Base-by-base conservation (phyloP, 2,797 vertebrate species). In the Oreortyx pictus region DNA sequence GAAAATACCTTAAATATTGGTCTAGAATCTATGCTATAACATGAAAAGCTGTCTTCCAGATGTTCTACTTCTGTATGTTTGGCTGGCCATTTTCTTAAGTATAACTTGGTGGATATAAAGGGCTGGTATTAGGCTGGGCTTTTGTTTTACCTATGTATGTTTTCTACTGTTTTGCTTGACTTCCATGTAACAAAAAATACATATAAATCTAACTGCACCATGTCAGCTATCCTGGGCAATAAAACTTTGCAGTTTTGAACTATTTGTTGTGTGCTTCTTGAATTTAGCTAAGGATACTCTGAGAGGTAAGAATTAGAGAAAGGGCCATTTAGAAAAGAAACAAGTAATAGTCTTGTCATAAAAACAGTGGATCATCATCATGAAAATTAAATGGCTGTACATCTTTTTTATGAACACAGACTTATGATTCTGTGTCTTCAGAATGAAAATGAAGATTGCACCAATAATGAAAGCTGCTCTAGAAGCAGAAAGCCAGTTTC, bases 161-260 rank as follows among this genome's bases (percentile, higher is more conserved):
- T 95, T 97, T 96, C 96, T 96, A 95, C 94, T 96, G 79, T 97
- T 97, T 95, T 96, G 94, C 97, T 97, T 97, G 61, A 93, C 95
- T 97, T 97, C 93, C 43, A n/a, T 97, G 94, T 96, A 96, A 96
- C 72, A 56, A 47, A 44, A 24, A 43, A 50, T 23, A 29, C 13
- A 62, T 41, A 88, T 83, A 89, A 64, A 56, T 72, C 56, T 82
- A 81, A 93, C 95, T 96, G 90, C 89, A 92, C 94, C 90, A 96
- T 89, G 75, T 97, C 96, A 97, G 92, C 93, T 97, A 85, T 96
- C 97, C 96, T 97, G 81, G 88, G 90, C 95, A 98, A 98, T 98
- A 98, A 98, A 98, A 86, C 95, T 97, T 75, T 90, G 91, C 94
- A 97, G 92, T 96, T 97, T 97, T 94, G 91, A 98, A 85, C 52